A percentile compares a stretch with the other conserved stretches of the same genome.
Conservation (phyloP, 2,113 vertebrate genomes). For the Xiphorhynchus elegans region DNA sequence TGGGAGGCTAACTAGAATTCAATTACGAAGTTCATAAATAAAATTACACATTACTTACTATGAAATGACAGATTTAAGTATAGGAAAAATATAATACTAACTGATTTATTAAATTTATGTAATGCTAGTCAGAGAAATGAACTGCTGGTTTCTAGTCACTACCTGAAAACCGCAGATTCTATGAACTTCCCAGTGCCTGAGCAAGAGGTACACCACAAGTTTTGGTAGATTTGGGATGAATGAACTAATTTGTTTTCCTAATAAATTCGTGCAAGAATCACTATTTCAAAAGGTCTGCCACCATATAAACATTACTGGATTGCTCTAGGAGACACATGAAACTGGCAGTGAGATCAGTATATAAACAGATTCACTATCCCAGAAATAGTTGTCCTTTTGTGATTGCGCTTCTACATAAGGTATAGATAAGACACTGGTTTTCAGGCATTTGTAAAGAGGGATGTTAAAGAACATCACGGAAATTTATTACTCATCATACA, state of each 20-base stretch:
- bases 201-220: not conserved
- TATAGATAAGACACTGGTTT: not conserved
- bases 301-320: not conserved
- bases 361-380: not conserved
- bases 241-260: not conserved
- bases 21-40: not conserved
- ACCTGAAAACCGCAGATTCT: not conserved
- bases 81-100: not conserved
- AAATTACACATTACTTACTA: not conserved
- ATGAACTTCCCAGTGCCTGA: not conserved
- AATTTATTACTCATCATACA: not conserved
- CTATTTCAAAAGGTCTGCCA: not conserved
- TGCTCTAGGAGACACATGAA: not conserved
- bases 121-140: not conserved
- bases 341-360: not conserved
- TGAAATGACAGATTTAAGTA: not conserved
- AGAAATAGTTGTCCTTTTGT: not conserved
- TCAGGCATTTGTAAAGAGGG: not conserved
- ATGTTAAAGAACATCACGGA: not conserved
- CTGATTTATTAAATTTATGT: not conserved
- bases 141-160: not conserved
- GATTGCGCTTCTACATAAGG: not conserved
- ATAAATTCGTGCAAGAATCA: not conserved
- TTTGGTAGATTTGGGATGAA: not conserved
- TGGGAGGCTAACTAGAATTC: not conserved